Evolutionary conservation across 2,888 invertebrate genomes (phyloP).

Genomic region (Trichopoda pennipes): DNA sequence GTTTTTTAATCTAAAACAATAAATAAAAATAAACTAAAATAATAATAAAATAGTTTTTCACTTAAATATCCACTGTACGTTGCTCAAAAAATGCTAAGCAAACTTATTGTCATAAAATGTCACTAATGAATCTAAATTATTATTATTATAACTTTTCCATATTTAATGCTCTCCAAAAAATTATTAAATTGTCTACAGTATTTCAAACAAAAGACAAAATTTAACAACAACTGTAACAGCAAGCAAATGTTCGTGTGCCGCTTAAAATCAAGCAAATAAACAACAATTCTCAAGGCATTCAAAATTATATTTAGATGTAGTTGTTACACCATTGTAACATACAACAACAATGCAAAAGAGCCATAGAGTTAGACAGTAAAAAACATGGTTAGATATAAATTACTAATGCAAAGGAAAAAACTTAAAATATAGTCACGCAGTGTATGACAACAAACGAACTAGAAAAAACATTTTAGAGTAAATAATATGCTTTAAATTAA

Average conservation of each 20-base stretch:
- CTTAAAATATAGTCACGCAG: constrained; percentile 53
- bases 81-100: constrained; percentile 46
- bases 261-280: constrained; percentile 58
- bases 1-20: not conserved
- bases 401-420: constrained; percentile 42
- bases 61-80: not conserved
- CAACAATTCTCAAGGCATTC: constrained; percentile 65
- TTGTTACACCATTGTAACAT: constrained; percentile 61
- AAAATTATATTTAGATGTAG: constrained; percentile 66
- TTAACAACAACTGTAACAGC: constrained; percentile 25
- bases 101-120: constrained; percentile 64
- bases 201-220: constrained; percentile 52
- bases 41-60: not conserved
- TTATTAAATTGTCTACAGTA: constrained; percentile 63
- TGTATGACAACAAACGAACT: constrained; percentile 43
- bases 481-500: constrained; percentile 42
- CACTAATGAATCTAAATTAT: constrained; percentile 67
- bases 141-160: constrained; percentile 42
- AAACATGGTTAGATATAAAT: constrained; percentile 63
- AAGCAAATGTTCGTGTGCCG: constrained; percentile 14
- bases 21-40: not conserved
- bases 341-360: constrained; percentile 31
- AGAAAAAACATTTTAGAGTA: not conserved
- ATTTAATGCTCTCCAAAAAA: constrained; percentile 32
- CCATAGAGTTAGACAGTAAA: constrained; percentile 13